phyloP scores from a whole-genome alignment of 2,113 vertebrate species.

The Parus major region DNA sequence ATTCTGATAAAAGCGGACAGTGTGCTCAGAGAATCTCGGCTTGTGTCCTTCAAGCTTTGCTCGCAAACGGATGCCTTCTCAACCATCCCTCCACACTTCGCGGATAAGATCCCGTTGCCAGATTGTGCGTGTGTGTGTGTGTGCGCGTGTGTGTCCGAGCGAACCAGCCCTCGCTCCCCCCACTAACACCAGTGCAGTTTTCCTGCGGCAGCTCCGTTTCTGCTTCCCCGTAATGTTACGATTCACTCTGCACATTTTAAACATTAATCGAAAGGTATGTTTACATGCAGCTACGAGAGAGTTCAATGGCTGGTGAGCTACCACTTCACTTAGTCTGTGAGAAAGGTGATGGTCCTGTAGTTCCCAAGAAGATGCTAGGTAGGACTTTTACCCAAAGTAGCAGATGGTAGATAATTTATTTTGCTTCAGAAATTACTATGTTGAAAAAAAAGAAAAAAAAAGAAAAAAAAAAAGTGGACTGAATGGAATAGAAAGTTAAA shows the following conservation, averaged over 20 bases:
- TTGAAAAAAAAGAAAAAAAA: not conserved
- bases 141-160: constrained; percentile 24
- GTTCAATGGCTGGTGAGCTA: not conserved
- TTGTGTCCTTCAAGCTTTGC: constrained; percentile 78
- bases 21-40: constrained; percentile 61
- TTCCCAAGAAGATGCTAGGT: constrained; percentile 10
- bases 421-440: constrained; percentile 29
- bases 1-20: constrained; percentile 75
- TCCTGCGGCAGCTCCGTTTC: constrained; percentile 34
- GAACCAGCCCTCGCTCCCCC: constrained; percentile 37
- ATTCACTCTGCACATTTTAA: constrained; percentile 36
- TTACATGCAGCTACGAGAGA: constrained; percentile 49
- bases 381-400: constrained; percentile 31
- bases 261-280: constrained; percentile 40
- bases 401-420: constrained; percentile 47
- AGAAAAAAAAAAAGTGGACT: not conserved
- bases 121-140: not conserved
- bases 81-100: constrained; percentile 54
- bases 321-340: not conserved
- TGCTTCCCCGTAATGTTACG: not conserved
- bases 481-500: not conserved
- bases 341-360: not conserved
- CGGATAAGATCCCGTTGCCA: constrained; percentile 56
- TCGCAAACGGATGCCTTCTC: constrained; percentile 78
- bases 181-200: constrained; percentile 40